A percentile compares a stretch with the other conserved stretches of the same genome.
Evolutionary conservation across 2,888 invertebrate genomes (phyloP).

Genomic region (Nemotelus pantherinus): DNA sequence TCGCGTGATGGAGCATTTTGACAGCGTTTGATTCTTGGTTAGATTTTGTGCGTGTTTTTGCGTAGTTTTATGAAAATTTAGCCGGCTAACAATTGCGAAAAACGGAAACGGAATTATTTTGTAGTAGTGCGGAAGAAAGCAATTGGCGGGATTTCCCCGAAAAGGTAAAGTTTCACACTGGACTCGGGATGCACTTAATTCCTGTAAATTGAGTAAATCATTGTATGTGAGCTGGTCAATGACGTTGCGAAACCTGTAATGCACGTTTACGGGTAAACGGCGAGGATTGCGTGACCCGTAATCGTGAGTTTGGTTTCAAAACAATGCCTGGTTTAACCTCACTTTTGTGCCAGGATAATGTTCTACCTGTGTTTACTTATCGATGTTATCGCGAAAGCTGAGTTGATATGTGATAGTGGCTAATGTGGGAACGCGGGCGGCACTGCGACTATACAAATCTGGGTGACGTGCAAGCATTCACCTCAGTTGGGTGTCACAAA

Average conservation of each 20-base stretch:
- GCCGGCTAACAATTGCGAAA: slow-evolving; percentile 25
- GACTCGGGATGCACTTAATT: slow-evolving; percentile 5
- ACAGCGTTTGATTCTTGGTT: slow-evolving; percentile 34
- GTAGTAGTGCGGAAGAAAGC: slow-evolving; percentile 38
- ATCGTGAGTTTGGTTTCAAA: slow-evolving; percentile 27
- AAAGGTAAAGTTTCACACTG: slow-evolving; percentile 27
- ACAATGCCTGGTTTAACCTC: slow-evolving; percentile 32
- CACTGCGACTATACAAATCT: too few species aligned
- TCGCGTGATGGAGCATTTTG: slow-evolving; percentile 38
- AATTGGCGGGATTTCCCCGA: slow-evolving; percentile 41
- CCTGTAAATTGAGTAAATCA: background rate
- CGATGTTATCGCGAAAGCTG: slow-evolving; percentile 4
- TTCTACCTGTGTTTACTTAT: slow-evolving; percentile 32
- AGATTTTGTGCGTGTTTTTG: slow-evolving; percentile 22
- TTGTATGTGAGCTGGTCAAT: background rate
- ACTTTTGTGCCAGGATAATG: slow-evolving; percentile 21
- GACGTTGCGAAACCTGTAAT: background rate
- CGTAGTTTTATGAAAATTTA: slow-evolving; percentile 23
- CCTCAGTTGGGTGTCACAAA: too few species aligned
- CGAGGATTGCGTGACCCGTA: slow-evolving; percentile 13
- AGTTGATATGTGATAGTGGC: background rate
- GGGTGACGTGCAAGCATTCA: too few species aligned
- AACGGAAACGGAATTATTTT: slow-evolving; percentile 33
- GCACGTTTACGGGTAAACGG: slow-evolving; percentile 25
- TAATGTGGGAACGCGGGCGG: background rate